A percentile compares a stretch with the other conserved stretches of the same genome.
Evolutionary conservation across 2,113 vertebrate species (phyloP).

Genomic region (Falco punctatus): DNA sequence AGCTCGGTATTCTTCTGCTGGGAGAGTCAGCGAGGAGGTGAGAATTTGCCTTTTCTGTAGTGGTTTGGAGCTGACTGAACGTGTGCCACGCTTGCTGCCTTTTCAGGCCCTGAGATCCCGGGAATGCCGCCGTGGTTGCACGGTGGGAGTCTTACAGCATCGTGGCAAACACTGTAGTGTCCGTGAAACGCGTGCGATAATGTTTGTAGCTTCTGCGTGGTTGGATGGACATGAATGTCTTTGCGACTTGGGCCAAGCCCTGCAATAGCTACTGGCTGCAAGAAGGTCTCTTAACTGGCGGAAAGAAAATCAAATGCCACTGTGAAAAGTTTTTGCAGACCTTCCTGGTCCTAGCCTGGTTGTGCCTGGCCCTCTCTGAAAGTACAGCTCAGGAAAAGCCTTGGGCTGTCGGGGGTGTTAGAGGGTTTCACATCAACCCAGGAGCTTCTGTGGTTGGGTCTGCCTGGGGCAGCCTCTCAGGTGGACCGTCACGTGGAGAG

Average conservation of each 20-base stretch:
- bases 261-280: background rate
- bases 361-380: background rate
- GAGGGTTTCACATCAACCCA: background rate
- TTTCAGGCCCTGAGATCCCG: background rate
- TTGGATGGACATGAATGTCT: background rate
- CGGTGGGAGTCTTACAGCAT: background rate
- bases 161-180: background rate
- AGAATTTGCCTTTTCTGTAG: background rate
- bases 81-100: fast-evolving
- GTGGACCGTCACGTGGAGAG: background rate
- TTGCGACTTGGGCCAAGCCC: background rate
- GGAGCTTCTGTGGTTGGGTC: background rate
- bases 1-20: background rate
- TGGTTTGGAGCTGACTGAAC: background rate
- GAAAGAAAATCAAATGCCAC: background rate
- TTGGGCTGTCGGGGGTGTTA: background rate
- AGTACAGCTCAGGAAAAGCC: background rate
- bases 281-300: background rate
- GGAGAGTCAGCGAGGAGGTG: background rate
- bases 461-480: fast-evolving
- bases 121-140: background rate
- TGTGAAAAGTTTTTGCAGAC: background rate
- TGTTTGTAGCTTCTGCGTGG: background rate
- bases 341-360: background rate
- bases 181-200: background rate